These are phyloP conservation scores for Prunella fulvescens DNA, from an alignment of 2,113 vertebrate species.

Conservation along the genomic window DNA sequence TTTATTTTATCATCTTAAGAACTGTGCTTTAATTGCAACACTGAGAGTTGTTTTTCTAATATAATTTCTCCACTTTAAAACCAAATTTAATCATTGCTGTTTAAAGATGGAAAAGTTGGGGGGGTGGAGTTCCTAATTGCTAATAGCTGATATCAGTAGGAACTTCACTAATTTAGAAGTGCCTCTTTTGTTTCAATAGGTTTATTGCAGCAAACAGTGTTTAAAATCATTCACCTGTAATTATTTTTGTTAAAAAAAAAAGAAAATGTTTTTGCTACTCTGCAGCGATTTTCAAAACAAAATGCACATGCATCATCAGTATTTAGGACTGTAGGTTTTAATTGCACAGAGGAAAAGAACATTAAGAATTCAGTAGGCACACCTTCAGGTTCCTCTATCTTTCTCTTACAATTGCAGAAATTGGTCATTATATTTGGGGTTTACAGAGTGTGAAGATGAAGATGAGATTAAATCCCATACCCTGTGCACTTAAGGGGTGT, in stretches of 20 bases:
- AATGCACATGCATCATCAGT: conserved; percentile 1
- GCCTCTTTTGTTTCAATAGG: conserved; percentile 67
- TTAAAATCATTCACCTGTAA: conserved; percentile 61
- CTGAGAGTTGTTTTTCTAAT: conserved; percentile 59
- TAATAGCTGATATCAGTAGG: conserved; percentile 59
- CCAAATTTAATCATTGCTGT: conserved; percentile 58
- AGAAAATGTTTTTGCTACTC: conserved; percentile 39
- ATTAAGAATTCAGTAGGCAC: background rate
- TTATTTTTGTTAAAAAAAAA: conserved; percentile 47
- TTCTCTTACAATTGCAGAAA: background rate
- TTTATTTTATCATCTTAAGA: conserved; percentile 58
- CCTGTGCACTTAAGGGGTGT: background rate
- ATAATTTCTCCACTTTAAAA: conserved; percentile 64
- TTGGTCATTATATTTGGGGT: background rate
- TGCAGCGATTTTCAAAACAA: conserved; percentile 35
- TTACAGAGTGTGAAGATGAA: background rate
- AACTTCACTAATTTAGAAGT: conserved; percentile 66
- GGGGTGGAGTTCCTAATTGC: conserved; percentile 56
- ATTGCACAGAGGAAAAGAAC: background rate
- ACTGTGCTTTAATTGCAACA: conserved; percentile 51
- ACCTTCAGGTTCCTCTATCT: background rate
- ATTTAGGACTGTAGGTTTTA: background rate
- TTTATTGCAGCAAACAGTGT: conserved; percentile 47
- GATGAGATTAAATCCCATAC: background rate
- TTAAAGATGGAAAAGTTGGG: conserved; percentile 47